Conservation (phyloP, 2,888 invertebrate species). For the Mactromeris polynyma region DNA sequence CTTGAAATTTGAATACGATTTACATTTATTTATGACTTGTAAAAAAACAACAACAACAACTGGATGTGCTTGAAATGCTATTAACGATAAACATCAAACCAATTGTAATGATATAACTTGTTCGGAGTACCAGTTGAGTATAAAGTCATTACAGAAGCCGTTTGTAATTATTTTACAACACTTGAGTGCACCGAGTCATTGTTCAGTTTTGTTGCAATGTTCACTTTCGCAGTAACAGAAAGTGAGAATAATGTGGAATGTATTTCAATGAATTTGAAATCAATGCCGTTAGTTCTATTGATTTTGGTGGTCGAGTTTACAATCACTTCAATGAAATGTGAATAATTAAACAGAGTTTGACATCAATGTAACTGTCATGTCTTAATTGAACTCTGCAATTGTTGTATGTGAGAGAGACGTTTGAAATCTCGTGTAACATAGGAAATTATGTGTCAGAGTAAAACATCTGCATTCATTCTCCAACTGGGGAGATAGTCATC, state of each 20-base stretch:
- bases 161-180: neutral
- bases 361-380: constrained; percentile 54
- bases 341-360: constrained; percentile 57
- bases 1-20: too few species aligned
- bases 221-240: neutral
- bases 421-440: constrained; percentile 41
- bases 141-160: neutral
- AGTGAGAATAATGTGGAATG: constrained; percentile 11
- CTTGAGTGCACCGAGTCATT: neutral
- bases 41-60: too few species aligned
- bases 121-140: too few species aligned
- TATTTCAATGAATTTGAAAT: constrained; percentile 43
- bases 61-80: too few species aligned
- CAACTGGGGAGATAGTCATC: neutral
- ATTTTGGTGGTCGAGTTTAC: constrained; percentile 41
- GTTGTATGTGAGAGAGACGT: constrained; percentile 37
- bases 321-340: constrained; percentile 56
- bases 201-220: neutral
- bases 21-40: too few species aligned
- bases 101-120: too few species aligned
- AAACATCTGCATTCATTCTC: constrained; percentile 45
- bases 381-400: constrained; percentile 65
- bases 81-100: too few species aligned
- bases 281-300: constrained; percentile 45
- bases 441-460: constrained; percentile 42